A percentile compares a stretch with the other conserved stretches of the same genome.
Conservation (phyloP, 2,888 invertebrate genomes). For the Nephrocerus scutellatus region DNA sequence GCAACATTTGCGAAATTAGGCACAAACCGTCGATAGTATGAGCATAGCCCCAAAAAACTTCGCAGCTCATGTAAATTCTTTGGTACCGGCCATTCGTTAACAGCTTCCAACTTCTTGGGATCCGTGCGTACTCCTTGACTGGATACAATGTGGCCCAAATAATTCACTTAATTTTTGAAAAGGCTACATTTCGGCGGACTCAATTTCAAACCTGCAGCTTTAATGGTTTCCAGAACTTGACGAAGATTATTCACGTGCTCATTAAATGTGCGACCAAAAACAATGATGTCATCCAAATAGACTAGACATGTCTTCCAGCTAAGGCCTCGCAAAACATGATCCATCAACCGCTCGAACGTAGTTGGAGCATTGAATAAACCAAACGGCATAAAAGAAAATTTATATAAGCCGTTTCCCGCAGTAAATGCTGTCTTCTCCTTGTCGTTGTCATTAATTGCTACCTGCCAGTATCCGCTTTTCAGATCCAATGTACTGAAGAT, state of each 20-base stretch:
- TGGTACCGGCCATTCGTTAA: constrained; percentile 7
- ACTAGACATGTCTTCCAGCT: no score
- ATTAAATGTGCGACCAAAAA: constrained; percentile 10
- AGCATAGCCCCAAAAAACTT: constrained; percentile 11
- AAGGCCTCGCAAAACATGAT: no score
- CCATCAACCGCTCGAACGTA: constrained; percentile 11
- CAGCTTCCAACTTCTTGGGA: constrained; percentile 1
- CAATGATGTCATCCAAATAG: no score
- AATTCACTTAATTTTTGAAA: constrained; percentile 3
- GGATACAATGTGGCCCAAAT: constrained; percentile 3
- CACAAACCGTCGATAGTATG: constrained; percentile 11
- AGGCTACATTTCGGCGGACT: constrained; percentile 6
- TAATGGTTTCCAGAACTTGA: constrained; percentile 7
- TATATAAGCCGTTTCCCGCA: constrained; percentile 8
- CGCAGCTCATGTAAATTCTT: constrained; percentile 2
- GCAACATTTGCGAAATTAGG: constrained; percentile 6
- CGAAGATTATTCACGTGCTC: constrained; percentile 6
- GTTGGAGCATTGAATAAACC: constrained; percentile 10
- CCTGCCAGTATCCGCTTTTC: constrained; percentile 14
- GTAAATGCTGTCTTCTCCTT: constrained; percentile 8
- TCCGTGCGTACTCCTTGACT: constrained; percentile 1
- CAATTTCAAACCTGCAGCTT: constrained; percentile 5
- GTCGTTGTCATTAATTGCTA: constrained; percentile 6
- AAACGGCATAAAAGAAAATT: constrained; percentile 13
- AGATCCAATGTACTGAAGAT: constrained; percentile 9